Evolutionary conservation across 2,797 vertebrate genomes (phyloP), one percentile per base, ranked within the genome.

Genomic region (Clangula hyemalis): DNA sequence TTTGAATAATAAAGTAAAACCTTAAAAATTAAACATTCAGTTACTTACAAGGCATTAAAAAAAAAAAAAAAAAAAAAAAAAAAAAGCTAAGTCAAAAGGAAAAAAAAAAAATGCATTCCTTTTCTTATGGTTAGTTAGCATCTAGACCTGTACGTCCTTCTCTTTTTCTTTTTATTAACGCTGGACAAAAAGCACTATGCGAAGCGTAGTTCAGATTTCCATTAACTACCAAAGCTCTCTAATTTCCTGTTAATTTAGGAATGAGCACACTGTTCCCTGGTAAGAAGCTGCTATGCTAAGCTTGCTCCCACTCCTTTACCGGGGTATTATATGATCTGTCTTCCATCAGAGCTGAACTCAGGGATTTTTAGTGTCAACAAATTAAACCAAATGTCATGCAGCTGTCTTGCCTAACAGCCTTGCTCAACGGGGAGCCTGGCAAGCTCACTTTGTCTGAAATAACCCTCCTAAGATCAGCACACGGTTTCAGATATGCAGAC

Each of bases 331-430:
- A 70, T 1, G 28, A 82, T 85, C 82, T 72, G 60, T 41, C 72
- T 79, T 85, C 87, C 74, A 74, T 94, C 65, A 84, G 78, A 93
- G 79, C 64, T 88, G 81, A 96, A 94, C 49, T 84, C 91, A 51
- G 78, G 41, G 79, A 74, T 65, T 94, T 96, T 94, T 75, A 87
- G 81, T 68, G 75, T 95, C 90, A 96, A 96, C 84, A 86, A 75
- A 96, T 96, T 94, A 92, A 96, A 89, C 66, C 61, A 92, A 97
- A 93, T 91, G 88, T 93, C 87, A 97, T 82, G 34, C 73, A 85
- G 89, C 76, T 85, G 65, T 79, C 92, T 94, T 93, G 92, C 80
- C 89, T 95, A 85, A 77, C 76, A 93, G 78, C 66, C 64, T 79
- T 68, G 64, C 64, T 95, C 49, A 45, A 91, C 1, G 2, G 38